Evolutionary conservation across 1,140 invertebrate genomes (phyloP), one percentile per base, ranked within the genome.

Genomic region (Cotesia typhae): DNA sequence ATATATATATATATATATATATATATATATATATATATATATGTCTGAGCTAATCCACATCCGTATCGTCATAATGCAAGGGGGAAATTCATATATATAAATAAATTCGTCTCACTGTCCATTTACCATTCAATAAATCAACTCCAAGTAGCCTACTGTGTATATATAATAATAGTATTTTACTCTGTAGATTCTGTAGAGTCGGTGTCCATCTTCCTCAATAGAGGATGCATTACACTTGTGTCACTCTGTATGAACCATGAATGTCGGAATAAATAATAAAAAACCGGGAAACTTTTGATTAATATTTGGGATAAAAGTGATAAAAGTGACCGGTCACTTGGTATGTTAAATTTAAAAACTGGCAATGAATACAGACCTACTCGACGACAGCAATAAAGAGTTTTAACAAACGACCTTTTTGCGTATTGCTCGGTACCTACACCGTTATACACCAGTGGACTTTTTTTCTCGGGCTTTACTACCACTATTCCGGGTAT

Each of bases 71-170:
- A 1, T 47, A 47, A 57, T 57, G 17, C 53, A 57, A 20, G 53
- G 53, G n/a, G 12, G 20, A 47, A 57, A 78, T 78, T 70, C 69
- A 47, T 47, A 47, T 47, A 47, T 47, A 47, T 47, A 47, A 47
- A 47, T 10, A 28, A 28, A 74, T 83, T 82, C 82, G 82, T 82
- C 79, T 78, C 79, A 80, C 79, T 78, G 78, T 78, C 78, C 59
- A 77, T 78, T 74, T 78, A 77, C 72, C 75, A 77, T 81, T 82
- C 82, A 83, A 83, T 83, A 82, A 83, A 83, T 83, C 80, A 82
- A 76, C 77, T 79, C 76, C 80, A 80, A 79, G 79, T 77, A 81
- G 79, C 77, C 70, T 47, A 28, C 28, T 28, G 28, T 28, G 28
- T 2, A 28, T 28, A 28, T 28, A 28, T 28, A 28, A 28, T 28